These are phyloP conservation scores for Lithophane leautieri DNA, from an alignment of 2,888 invertebrate genomes.

Conservation along the genomic window DNA sequence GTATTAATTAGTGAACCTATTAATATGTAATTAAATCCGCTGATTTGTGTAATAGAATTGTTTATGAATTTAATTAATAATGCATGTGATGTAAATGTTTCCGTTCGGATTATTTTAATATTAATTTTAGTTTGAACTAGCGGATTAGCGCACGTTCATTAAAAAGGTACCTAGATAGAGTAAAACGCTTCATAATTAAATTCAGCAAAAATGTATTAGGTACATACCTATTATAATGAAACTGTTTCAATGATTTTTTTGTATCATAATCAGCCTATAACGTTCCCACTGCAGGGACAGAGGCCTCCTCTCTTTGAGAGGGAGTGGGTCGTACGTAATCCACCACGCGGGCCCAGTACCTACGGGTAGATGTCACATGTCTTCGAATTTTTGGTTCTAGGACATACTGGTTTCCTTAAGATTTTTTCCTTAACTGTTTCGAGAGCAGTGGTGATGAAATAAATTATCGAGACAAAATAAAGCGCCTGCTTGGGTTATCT, in stretches of 20 bases:
- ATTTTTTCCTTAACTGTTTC: background rate
- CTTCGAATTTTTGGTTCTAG: background rate
- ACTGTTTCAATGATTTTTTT: background rate
- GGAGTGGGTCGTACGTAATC: no score
- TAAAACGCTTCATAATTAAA: background rate
- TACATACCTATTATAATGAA: no score
- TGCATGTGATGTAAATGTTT: constrained; percentile 18
- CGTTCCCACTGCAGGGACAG: background rate
- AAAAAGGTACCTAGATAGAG: background rate
- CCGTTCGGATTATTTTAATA: constrained; percentile 28
- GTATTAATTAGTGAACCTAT: constrained; percentile 40
- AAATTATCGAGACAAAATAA: background rate
- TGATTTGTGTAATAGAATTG: constrained; percentile 48
- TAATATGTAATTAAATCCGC: constrained; percentile 44
- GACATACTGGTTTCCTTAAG: background rate
- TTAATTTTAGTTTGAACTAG: constrained; percentile 25
- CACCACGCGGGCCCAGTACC: background rate
- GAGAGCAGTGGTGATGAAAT: background rate
- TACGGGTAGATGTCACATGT: background rate
- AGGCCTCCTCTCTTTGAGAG: no score
- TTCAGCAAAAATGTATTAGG: background rate
- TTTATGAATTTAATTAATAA: constrained; percentile 49
- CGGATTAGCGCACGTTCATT: background rate
- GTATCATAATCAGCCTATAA: background rate
- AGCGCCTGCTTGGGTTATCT: no score